Evolutionary conservation across 2,888 invertebrate species (phyloP), one percentile per base, ranked within the genome.

Genomic region (Platerodrilus igneus): DNA sequence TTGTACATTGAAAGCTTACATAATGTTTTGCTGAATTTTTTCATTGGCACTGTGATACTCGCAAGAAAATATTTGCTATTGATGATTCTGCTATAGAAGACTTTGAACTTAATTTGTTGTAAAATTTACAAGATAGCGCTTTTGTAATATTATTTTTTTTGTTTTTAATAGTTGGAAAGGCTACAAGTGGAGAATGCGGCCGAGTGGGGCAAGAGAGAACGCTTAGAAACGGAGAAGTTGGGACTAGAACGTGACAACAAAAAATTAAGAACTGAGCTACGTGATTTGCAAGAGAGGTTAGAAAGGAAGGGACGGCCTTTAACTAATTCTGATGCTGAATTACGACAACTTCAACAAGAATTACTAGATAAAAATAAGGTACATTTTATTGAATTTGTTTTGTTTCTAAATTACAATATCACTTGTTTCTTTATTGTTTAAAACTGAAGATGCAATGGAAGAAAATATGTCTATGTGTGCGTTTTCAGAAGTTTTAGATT

Each of bases 131-230:
- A n/a, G n/a, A n/a, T n/a, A n/a, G n/a, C n/a, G n/a, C n/a, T n/a
- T n/a, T n/a, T n/a, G n/a, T 32, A 22, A 18, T 16, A 3, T 32
- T 23, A n/a, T 18, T 25, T 17, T 15, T 37, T 41, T 20, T 32
- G 26, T 23, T 34, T 3, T 37, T 33, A 34, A 63, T 69, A 91
- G 78, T 67, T 93, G 52, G 93, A 94, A 63, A 75, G 83, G 52
- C 71, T 93, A 8, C 93, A 94, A 70, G 83, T 86, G 0, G 94
- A 94, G 70, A 94, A 94, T 68, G 92, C 91, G 0, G 81, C 86
- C 1, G 94, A 94, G 63, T 94, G 93, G 93, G 90, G 87, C 10
- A 88, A 90, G 64, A 72, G 93, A 3, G 94, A 94, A 67, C 73
- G 90, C 4, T 64, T 94, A 31, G 94, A 94, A 69, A 88, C 91